These are phyloP conservation scores for Gallinago media DNA, from an alignment of 2,113 vertebrate species.

Conservation along the genomic window DNA sequence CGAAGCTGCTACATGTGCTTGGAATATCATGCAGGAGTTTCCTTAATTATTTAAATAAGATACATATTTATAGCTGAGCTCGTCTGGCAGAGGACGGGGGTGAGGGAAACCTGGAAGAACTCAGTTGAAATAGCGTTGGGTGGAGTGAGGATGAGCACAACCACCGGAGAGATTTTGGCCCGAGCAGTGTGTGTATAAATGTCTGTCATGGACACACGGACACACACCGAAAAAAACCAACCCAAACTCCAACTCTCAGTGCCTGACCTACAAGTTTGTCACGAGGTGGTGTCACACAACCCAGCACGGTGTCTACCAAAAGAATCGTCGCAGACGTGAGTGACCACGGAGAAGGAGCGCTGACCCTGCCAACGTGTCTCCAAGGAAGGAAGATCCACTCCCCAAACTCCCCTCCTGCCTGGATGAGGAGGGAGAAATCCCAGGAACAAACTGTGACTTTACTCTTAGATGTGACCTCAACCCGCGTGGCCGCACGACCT, in stretches of 20 bases:
- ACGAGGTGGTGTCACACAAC: rapidly evolving
- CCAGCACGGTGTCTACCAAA: rapidly evolving
- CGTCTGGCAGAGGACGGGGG: not conserved
- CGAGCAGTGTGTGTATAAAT: not conserved
- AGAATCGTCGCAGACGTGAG: rapidly evolving
- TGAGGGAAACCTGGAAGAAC: constrained; percentile 41
- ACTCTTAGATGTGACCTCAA: not conserved
- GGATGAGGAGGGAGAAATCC: not conserved
- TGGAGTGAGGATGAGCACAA: not conserved
- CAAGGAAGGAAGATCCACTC: not conserved
- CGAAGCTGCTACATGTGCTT: constrained; percentile 47
- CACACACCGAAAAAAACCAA: not conserved
- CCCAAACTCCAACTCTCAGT: not conserved
- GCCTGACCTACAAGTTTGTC: rapidly evolving
- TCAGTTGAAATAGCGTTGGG: not conserved
- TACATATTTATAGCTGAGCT: constrained; percentile 15
- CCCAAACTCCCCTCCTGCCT: not conserved
- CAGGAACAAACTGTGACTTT: not conserved
- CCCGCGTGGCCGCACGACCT: rapidly evolving
- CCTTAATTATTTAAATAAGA: not conserved
- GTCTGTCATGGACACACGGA: not conserved
- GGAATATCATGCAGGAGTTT: constrained; percentile 30
- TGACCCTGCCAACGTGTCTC: rapidly evolving
- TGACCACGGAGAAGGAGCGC: rapidly evolving
- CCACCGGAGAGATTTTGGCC: not conserved